A percentile compares a stretch with the other conserved stretches of the same genome.
These are phyloP conservation scores for Hiodon tergisus DNA, from an alignment of 2,113 vertebrate species.

Conservation along the genomic window DNA sequence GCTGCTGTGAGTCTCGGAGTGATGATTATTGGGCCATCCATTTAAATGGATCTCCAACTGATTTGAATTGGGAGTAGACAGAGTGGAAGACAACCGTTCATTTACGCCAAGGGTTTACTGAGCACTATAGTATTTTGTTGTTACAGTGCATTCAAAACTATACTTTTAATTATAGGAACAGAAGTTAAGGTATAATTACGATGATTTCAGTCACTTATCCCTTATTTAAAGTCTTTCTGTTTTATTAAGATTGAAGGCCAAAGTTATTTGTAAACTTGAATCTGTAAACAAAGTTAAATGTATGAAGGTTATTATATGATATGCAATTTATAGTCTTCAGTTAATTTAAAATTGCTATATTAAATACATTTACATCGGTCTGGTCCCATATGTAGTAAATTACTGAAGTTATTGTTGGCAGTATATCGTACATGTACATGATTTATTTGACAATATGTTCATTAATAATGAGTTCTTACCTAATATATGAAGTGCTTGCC, in stretches of 20 bases:
- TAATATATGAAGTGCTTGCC: background rate
- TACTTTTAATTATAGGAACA: constrained; percentile 43
- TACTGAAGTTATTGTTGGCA: constrained; percentile 3
- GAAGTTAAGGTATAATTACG: constrained; percentile 37
- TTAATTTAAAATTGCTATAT: background rate
- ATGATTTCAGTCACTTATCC: constrained; percentile 34
- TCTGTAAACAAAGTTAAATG: background rate
- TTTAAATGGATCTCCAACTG: constrained; percentile 15
- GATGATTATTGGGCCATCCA: constrained; percentile 4
- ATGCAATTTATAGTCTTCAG: background rate
- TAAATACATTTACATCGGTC: background rate
- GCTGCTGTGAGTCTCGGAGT: constrained; percentile 6
- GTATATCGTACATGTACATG: background rate
- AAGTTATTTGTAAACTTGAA: background rate
- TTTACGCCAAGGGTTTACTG: constrained; percentile 14
- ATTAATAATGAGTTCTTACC: background rate
- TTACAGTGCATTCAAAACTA: constrained; percentile 39
- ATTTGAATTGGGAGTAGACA: constrained; percentile 19
- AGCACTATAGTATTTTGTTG: constrained; percentile 34
- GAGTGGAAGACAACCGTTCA: constrained; percentile 19
- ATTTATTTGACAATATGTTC: constrained; percentile 2
- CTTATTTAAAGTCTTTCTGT: constrained; percentile 8
- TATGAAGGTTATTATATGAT: background rate
- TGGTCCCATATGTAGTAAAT: background rate
- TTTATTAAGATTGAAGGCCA: constrained; percentile 8